Evolutionary conservation across 1,140 invertebrate genomes (phyloP), one percentile per base, ranked within the genome.

Genomic region (Carposina sasakii): DNA sequence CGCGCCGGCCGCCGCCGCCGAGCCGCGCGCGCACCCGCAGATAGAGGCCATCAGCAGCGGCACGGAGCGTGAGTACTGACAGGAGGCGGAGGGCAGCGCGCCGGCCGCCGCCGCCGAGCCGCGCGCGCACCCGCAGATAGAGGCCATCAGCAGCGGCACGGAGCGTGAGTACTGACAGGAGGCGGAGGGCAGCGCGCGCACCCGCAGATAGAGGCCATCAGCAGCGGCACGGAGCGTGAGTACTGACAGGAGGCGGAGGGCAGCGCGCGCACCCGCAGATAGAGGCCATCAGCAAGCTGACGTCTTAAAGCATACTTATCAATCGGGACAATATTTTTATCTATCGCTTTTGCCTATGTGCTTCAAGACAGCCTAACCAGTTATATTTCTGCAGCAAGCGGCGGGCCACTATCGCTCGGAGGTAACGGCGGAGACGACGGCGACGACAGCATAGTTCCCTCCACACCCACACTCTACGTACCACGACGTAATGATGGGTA

Each of bases 361-460:
- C n/a, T n/a, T n/a, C n/a, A n/a, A n/a, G n/a, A n/a, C n/a, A n/a
- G n/a, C n/a, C n/a, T n/a, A n/a, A n/a, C n/a, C n/a, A n/a, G n/a
- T n/a, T n/a, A n/a, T 54, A 46, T 47, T 40, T 47, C 54, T 54
- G 20, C 53, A 81, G 78, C 73, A 5, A 78, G 67, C 26, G 79
- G 79, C n/a, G 60, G n/a, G n/a, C n/a, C 79, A 1, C 50, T 83
- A 21, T 79, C 79, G 1, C 50, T 83, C 16, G 75, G 74, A 1
- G 78, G 76, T 52, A 71, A 66, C 70, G 63, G 73, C 73, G 76
- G 83, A 66, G 93, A 95, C 62, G 91, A 90, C 17, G 91, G 90
- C 3, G 95, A 96, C 73, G 95, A 96, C 68, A 92, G 93, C 43
- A 96, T 96, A 57, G 95, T 97, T 10, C 95, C 95, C 3, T 95